Conservation (phyloP, 2,797 vertebrate genomes). For the Hydrocynus forskahlii region DNA sequence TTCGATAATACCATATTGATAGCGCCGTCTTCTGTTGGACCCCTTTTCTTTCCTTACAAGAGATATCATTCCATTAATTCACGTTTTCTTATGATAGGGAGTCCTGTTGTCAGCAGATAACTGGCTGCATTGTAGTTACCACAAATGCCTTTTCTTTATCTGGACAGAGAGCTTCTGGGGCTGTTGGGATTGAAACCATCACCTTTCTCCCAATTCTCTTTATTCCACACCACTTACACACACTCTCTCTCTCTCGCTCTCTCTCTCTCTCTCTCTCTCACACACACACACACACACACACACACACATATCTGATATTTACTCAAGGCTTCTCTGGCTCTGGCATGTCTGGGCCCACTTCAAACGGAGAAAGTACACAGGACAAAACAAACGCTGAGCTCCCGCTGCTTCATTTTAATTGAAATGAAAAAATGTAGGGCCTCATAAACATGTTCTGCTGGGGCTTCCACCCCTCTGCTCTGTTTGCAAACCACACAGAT, state of each 20-base stretch:
- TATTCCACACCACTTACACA: slow-evolving; percentile 11
- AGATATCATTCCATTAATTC: slow-evolving; percentile 58
- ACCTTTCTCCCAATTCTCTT: slow-evolving; percentile 45
- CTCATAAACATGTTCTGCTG: slow-evolving; percentile 25
- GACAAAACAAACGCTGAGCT: slow-evolving; percentile 47
- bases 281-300: slow-evolving; percentile 24
- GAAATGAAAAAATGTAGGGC: slow-evolving; percentile 42
- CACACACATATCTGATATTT: slow-evolving; percentile 40
- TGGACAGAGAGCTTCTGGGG: slow-evolving; percentile 39
- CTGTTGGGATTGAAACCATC: slow-evolving; percentile 47
- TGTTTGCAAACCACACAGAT: slow-evolving; percentile 31
- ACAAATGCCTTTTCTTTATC: slow-evolving; percentile 59
- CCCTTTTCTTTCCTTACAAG: slow-evolving; percentile 40
- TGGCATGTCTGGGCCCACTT: slow-evolving; percentile 32
- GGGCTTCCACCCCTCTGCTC: not conserved
- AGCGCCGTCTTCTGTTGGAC: slow-evolving; percentile 15
- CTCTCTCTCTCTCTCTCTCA: not conserved
- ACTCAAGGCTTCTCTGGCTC: slow-evolving; percentile 43
- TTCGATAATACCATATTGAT: slow-evolving; percentile 29
- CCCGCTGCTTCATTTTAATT: slow-evolving; percentile 46
- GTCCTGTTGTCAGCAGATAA: slow-evolving; percentile 57
- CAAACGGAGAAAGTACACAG: slow-evolving; percentile 34
- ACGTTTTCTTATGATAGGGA: slow-evolving; percentile 41
- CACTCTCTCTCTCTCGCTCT: slow-evolving; percentile 12
- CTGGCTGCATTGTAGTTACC: slow-evolving; percentile 53